Percentiles rank a stretch among this genome's conserved stretches.
Evolutionary conservation across 2,797 vertebrate species (phyloP).

Genomic region (Selene dorsalis): DNA sequence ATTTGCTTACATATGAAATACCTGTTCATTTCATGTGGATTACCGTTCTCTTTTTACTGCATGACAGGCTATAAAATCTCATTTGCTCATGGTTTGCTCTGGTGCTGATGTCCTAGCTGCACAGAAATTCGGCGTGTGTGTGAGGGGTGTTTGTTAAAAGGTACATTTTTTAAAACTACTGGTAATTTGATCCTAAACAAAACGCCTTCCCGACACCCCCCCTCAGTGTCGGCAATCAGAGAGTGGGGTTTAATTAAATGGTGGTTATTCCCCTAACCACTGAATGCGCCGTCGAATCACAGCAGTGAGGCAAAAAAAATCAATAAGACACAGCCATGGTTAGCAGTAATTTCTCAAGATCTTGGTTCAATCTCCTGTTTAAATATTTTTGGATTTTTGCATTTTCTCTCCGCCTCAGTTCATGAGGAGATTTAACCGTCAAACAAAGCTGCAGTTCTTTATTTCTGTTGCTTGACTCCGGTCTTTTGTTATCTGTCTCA

Average conservation of each 20-base stretch:
- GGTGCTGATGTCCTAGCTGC: background rate
- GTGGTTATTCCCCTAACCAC: constrained; percentile 19
- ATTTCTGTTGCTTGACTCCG: constrained; percentile 11
- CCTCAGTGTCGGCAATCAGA: constrained; percentile 1
- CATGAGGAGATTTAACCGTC: background rate
- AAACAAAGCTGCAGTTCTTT: background rate
- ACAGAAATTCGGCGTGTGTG: background rate
- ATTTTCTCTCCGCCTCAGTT: background rate
- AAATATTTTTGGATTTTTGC: background rate
- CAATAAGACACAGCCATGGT: constrained; percentile 2
- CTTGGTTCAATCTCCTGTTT: background rate
- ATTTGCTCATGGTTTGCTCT: background rate
- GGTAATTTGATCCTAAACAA: constrained; percentile 21
- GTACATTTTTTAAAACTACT: background rate
- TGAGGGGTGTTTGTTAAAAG: constrained; percentile 3
- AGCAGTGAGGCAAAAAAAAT: constrained; percentile 8
- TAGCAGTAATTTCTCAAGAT: constrained; percentile 24
- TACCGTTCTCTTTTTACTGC: too few relatives aligned
- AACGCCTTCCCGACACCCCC: background rate
- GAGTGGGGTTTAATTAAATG: constrained; percentile 31
- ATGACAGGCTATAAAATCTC: too few relatives aligned
- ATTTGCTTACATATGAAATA: background rate
- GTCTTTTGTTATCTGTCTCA: constrained; percentile 33
- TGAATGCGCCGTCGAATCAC: constrained; percentile 10
- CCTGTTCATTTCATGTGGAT: too few relatives aligned